Base-by-base conservation (phyloP, 2,888 invertebrate genomes). In the Eupithecia dodoneata region DNA sequence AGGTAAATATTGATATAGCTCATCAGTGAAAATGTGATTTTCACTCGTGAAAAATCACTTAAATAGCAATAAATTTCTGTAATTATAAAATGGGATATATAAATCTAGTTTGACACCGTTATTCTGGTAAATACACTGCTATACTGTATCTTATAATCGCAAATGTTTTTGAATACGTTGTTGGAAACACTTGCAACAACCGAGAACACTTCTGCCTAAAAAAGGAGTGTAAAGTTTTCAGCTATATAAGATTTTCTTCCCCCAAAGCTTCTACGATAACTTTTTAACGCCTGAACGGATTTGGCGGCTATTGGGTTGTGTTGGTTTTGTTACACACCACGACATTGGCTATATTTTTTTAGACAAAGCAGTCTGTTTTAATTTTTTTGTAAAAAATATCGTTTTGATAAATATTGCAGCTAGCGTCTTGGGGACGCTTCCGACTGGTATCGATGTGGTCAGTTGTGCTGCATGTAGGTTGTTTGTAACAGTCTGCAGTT, bases 51-150 rank as follows among this genome's bases (percentile, higher is more conserved):
- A 30, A 70, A 30, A 47, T 59, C 18, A n/a, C 15, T 70, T 30
- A 70, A 70, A 47, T 47, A 45, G 47, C 66, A 41, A 42, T 66
- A 66, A 30, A 70, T 47, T 10, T 70, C n/a, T 12, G 70, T 74
- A 66, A 71, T 69, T 75, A 75, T 55, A 70, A 71, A 52, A 73
- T 70, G 72, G 86, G 72, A 69, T 72, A 74, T 74, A 74, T 66
- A 89, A 89, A 85, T 85, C 88, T 91, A 91, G 85, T 92, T 91
- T 91, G 92, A 91, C 91, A 92, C 91, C 81, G 81, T 84, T 79
- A 76, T 75, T 59, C 45, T 87, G 84, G 84, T 84, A 81, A 78
- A 83, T 80, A 84, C 81, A 73, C 70, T 63, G 70, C 76, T 75
- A 76, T 74, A 66, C 47, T 65, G 75, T 63, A 59, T 76, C 69